Base-by-base conservation (phyloP, 53 echinoderm and acorn worm genomes). In the Glandiceps talaboti region DNA sequence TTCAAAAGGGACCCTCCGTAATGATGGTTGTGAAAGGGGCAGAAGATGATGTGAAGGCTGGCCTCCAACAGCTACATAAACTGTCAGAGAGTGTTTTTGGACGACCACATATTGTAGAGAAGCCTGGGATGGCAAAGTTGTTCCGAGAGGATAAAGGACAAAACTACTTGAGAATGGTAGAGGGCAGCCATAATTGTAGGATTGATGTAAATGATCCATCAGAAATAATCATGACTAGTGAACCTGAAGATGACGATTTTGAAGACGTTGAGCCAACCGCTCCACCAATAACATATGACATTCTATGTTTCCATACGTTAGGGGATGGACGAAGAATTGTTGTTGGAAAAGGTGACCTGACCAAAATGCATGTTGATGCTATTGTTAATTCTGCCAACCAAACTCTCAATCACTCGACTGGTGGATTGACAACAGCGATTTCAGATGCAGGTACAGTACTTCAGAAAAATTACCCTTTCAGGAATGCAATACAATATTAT, bases 341-440 rank as follows among this genome's bases (percentile, higher is more conserved):
- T 6, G 64, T 45, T 45, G 64, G 85, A 28, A 75, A 85, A 78
- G 88, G 82, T 30, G 88, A 89, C 75, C 31, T 89, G 33, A 85
- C 89, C 0, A 84, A 77, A 79, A 82, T 82, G 74, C 29, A 79
- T 14, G 89, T 85, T 14, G 89, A 89, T 73, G 80, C 74, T 80
- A 89, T 89, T 31, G 89, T 89, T 26, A 89, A 89, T 85, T 82
- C 85, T 30, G 79, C 89, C 72, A 85, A 85, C 30, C 14, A 76
- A 0, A n/a, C 75, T n/a, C 82, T 89, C 14, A 27, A 82, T 1
- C 85, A 89, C 76, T 45, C 64, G 20, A 76, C 78, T 32, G 89
- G 89, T 20, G 89, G 89, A 32, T 73, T 89, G n/a, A 85, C 89
- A 28, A 78, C 31, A 31, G 85, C 85, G 28, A 73, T 89, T 27